These are phyloP conservation scores for Octodonta nipae DNA, from an alignment of 2,888 invertebrate species.

Conservation along the genomic window DNA sequence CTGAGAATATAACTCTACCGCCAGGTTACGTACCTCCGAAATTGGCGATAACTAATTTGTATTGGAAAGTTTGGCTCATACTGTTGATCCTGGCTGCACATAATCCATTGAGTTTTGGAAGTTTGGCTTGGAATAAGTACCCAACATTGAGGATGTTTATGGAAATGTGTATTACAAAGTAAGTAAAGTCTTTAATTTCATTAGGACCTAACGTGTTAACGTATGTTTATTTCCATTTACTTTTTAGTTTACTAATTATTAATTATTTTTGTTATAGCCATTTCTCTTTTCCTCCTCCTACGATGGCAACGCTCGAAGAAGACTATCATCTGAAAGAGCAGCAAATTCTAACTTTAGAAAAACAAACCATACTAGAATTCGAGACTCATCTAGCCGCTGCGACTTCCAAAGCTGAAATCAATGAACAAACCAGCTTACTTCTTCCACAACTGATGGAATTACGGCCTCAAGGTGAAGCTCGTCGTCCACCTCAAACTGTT, in stretches of 20 bases:
- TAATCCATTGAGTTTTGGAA: conserved; percentile 79
- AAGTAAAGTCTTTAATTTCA: conserved; percentile 25
- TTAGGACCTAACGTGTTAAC: neutral
- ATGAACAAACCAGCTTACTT: conserved; percentile 75
- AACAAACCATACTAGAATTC: conserved; percentile 70
- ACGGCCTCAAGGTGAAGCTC: conserved; percentile 70
- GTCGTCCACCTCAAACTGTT: conserved; percentile 64
- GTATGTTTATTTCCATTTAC: neutral
- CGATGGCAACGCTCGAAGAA: conserved; percentile 44
- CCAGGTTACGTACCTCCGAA: conserved; percentile 68
- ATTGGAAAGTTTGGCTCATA: conserved; percentile 90
- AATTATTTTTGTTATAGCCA: conserved; percentile 37
- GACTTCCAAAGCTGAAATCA: conserved; percentile 76
- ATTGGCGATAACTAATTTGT: conserved; percentile 78
- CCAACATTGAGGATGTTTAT: conserved; percentile 81
- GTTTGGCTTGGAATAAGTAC: conserved; percentile 76
- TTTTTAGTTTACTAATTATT: conserved; percentile 4
- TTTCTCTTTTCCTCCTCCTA: conserved; percentile 58
- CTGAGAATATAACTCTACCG: conserved; percentile 82
- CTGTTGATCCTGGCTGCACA: conserved; percentile 80
- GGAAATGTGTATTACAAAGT: conserved; percentile 94
- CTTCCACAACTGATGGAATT: conserved; percentile 73
- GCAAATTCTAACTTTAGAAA: conserved; percentile 57
- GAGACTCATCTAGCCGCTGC: conserved; percentile 86
- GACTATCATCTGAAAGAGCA: conserved; percentile 51